Percentiles rank a stretch among this genome's conserved stretches.
These are phyloP conservation scores for Pseudoips prasinana DNA, from an alignment of 2,888 invertebrate species.

Conservation along the genomic window DNA sequence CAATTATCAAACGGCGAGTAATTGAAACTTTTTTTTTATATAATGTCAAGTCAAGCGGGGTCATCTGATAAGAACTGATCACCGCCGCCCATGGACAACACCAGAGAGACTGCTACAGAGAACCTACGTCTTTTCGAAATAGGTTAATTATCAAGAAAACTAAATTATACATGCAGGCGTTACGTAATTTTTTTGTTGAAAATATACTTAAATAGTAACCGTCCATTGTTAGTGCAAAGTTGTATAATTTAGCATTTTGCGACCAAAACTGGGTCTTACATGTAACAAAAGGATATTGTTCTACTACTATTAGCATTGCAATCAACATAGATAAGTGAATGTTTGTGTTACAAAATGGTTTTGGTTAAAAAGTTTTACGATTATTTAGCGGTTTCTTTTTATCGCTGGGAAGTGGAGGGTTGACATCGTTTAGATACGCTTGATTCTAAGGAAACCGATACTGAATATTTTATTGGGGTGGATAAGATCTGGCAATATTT, in stretches of 20 bases:
- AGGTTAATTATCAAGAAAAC: no score
- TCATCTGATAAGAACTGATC: no score
- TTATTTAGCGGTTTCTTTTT: constrained; percentile 29
- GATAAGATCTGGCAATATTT: no score
- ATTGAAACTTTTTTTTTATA: no score
- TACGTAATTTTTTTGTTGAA: constrained; percentile 32
- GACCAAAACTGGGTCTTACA: constrained; percentile 72
- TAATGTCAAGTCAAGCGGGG: no score
- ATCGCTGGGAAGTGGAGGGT: constrained; percentile 10
- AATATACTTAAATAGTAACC: constrained; percentile 41
- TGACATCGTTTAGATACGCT: background rate
- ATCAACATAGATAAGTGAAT: constrained; percentile 73
- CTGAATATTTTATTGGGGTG: no score
- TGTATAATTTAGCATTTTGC: constrained; percentile 68
- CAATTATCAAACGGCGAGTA: no score
- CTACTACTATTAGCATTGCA: constrained; percentile 69
- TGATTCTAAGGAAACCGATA: no score
- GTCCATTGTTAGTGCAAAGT: constrained; percentile 56
- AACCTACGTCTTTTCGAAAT: no score
- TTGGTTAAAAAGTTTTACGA: constrained; percentile 36
- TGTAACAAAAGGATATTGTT: constrained; percentile 78
- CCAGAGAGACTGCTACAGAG: no score
- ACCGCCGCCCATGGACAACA: no score
- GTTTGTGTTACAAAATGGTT: constrained; percentile 45
- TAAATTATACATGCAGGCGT: no score